phyloP scores from a whole-genome alignment of 2,888 invertebrate species.

The Polietes domitor region DNA sequence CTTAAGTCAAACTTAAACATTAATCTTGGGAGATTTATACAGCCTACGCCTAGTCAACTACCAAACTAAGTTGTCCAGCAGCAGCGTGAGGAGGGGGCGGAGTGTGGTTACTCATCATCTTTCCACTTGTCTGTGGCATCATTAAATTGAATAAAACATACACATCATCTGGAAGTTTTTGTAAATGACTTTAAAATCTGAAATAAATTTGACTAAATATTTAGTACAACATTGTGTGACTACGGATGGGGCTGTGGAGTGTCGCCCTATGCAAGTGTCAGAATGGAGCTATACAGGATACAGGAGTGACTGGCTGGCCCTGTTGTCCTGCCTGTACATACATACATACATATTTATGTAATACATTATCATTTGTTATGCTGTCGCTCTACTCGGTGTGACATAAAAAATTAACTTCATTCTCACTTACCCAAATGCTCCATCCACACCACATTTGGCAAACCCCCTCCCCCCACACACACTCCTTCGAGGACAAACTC shows the following conservation, averaged over 20 bases:
- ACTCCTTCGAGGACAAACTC: not conserved
- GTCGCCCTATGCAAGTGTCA: too few species aligned
- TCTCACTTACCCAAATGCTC: not conserved
- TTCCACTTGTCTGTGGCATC: conserved; percentile 13
- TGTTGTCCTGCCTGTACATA: not conserved
- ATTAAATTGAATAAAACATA: conserved; percentile 55
- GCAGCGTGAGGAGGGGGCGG: too few species aligned
- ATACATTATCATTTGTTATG: not conserved
- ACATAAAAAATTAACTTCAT: conserved; percentile 36
- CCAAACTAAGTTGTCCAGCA: not conserved
- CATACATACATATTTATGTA: not conserved
- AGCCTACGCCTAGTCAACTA: too few species aligned
- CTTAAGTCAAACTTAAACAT: not conserved
- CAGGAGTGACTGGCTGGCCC: too few species aligned
- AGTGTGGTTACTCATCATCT: too few species aligned
- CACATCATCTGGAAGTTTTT: conserved; percentile 16
- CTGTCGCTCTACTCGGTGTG: conserved; percentile 16
- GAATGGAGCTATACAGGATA: too few species aligned
- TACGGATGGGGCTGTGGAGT: too few species aligned
- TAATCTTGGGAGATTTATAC: not conserved
- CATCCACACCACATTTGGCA: not conserved
- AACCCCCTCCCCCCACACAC: not conserved
- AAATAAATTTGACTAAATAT: not conserved
- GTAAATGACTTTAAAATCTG: conserved; percentile 30
- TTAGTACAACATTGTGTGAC: not conserved